Percentiles rank a stretch among this genome's conserved stretches.
Conservation (phyloP, 2,113 vertebrate species). For the Alligator sinensis region DNA sequence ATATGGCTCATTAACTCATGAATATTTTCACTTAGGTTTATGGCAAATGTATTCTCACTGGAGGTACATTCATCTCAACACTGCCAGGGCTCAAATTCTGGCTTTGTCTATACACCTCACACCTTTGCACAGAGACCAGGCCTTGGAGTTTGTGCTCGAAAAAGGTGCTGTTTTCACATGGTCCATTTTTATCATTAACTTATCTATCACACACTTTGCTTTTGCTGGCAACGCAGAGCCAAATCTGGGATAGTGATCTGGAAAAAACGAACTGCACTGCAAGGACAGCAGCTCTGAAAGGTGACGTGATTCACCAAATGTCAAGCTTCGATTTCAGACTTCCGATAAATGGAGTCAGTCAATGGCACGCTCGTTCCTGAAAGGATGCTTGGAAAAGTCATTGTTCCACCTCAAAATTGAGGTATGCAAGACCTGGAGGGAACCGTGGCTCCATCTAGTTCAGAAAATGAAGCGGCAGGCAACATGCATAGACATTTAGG, state of each 20-base stretch:
- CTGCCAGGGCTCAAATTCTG: not conserved
- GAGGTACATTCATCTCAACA: not conserved
- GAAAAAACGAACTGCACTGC: not conserved
- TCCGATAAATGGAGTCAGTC: not conserved
- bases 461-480: accelerated
- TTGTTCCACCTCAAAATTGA: not conserved
- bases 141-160: not conserved
- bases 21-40: accelerated
- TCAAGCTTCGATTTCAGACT: accelerated
- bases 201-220: not conserved
- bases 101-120: not conserved
- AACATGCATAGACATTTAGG: not conserved
- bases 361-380: accelerated
- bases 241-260: not conserved
- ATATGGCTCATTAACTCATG: accelerated
- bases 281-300: not conserved
- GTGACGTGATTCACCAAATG: accelerated
- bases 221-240: accelerated
- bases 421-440: accelerated
- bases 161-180: not conserved
- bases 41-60: not conserved
- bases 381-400: accelerated
- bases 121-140: not conserved
- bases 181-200: not conserved
- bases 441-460: not conserved